phyloP scores from a whole-genome alignment of 2,797 vertebrate genomes.

The Paguma larvata region DNA sequence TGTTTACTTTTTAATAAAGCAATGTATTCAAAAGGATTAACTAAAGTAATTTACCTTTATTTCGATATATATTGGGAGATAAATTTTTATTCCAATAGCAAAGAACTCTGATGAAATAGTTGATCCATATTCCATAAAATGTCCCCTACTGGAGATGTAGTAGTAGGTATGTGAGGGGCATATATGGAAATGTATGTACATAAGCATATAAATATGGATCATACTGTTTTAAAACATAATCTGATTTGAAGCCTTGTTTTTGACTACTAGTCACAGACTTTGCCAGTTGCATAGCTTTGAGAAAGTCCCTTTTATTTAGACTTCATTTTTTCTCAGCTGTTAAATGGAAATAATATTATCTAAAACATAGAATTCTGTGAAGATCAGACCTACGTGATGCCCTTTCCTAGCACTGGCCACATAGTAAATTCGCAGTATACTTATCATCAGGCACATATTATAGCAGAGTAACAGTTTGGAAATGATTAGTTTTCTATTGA shows the following conservation, averaged over 20 bases:
- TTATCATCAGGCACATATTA: neutral
- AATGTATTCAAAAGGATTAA: conserved; percentile 37
- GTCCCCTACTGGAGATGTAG: neutral
- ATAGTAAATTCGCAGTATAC: neutral
- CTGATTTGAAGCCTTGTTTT: neutral
- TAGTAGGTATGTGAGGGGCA: no score
- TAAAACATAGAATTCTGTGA: neutral
- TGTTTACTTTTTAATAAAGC: neutral
- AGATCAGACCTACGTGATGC: neutral
- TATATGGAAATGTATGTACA: neutral
- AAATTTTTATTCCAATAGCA: neutral
- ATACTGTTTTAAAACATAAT: neutral
- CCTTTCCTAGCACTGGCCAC: neutral
- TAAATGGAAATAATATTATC: neutral
- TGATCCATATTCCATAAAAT: neutral
- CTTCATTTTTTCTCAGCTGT: conserved; percentile 2
- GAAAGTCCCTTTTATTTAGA: neutral
- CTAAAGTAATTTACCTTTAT: neutral
- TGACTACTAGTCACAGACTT: neutral
- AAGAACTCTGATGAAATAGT: conserved; percentile 17
- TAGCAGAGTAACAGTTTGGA: neutral
- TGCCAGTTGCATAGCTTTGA: neutral
- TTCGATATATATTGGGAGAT: conserved; percentile 24
- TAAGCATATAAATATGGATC: neutral
- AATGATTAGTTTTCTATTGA: neutral